Conservation (phyloP, 2,888 invertebrate species). For the Rugalucina vietnamica region DNA sequence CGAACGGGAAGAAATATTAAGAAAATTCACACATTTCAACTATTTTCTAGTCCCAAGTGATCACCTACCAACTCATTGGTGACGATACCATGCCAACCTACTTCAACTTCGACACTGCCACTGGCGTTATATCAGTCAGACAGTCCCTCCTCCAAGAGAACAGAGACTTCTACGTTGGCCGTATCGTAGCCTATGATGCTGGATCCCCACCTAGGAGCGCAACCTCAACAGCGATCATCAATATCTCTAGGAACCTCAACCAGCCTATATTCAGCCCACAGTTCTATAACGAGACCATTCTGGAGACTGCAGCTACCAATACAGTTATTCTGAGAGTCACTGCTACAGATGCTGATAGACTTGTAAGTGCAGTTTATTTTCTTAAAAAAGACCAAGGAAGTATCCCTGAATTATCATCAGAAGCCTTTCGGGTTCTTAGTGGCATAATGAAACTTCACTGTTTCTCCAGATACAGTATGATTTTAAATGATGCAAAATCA, state of each 20-base stretch:
- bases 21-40: not conserved
- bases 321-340: constrained; percentile 63
- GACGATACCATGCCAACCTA: constrained; percentile 74
- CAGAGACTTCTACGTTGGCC: constrained; percentile 62
- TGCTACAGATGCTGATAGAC: constrained; percentile 74
- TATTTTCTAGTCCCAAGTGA: constrained; percentile 37
- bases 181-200: constrained; percentile 74
- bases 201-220: constrained; percentile 76
- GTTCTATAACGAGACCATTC: constrained; percentile 69
- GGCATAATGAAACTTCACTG: no score
- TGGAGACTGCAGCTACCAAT: constrained; percentile 71
- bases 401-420: no score
- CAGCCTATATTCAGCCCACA: constrained; percentile 63
- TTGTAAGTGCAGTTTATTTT: constrained; percentile 66
- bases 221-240: constrained; percentile 70
- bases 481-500: no score
- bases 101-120: constrained; percentile 68
- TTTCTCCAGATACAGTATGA: no score
- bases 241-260: constrained; percentile 68
- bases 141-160: constrained; percentile 60
- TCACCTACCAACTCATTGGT: constrained; percentile 71
- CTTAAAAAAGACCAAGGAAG: no score
- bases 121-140: constrained; percentile 68
- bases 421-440: no score
- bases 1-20: no score